Evolutionary conservation across 1,140 invertebrate genomes (phyloP).

Genomic region (Cephus cinctus): DNA sequence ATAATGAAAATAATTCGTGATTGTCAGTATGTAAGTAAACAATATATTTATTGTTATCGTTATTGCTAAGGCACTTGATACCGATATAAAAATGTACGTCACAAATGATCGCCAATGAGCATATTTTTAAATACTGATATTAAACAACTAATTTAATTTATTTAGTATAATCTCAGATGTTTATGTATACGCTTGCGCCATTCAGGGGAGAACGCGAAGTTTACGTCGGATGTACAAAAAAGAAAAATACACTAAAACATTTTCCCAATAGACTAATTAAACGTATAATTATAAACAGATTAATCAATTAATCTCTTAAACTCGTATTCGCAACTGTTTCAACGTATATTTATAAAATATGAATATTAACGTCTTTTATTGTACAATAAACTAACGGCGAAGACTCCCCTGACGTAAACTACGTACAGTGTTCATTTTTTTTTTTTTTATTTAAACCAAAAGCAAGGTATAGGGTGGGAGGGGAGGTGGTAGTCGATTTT

Average conservation of each 20-base stretch:
- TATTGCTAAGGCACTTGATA: conserved; percentile 54
- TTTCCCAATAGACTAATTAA: neutral
- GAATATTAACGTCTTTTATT: no score
- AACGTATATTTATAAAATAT: neutral
- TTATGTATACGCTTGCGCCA: conserved; percentile 23
- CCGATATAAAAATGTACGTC: conserved; percentile 53
- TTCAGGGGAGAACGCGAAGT: neutral
- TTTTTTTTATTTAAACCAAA: conserved; percentile 45
- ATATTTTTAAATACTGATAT: conserved; percentile 54
- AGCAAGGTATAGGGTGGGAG: conserved; percentile 35
- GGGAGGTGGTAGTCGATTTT: no score
- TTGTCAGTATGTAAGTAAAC: conserved; percentile 54
- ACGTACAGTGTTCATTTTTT: no score
- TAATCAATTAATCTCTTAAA: no score
- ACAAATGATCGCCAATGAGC: conserved; percentile 51
- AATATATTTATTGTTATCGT: conserved; percentile 54
- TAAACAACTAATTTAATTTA: conserved; percentile 46
- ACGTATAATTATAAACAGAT: neutral
- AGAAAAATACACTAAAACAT: neutral
- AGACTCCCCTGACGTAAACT: conserved; percentile 31
- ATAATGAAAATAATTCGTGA: no score
- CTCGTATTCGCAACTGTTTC: neutral
- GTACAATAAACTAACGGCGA: no score
- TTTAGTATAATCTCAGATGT: conserved; percentile 39
- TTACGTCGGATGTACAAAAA: neutral